Conservation (phyloP, 1,140 invertebrate species). For the Apis dorsata region DNA sequence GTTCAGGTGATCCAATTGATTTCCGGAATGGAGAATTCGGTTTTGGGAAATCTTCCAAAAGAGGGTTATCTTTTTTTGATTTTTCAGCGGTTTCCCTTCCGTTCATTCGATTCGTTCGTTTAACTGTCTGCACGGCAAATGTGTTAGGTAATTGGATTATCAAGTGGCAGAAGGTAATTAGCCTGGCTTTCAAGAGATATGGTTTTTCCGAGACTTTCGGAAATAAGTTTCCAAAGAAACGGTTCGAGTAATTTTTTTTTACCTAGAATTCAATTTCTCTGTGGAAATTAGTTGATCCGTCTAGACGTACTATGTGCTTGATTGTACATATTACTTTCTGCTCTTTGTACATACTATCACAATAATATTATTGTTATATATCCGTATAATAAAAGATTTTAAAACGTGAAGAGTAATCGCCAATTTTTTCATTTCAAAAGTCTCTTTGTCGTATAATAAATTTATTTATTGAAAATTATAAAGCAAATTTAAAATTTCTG, state of each 20-base stretch:
- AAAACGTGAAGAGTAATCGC: background rate
- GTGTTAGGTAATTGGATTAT: constrained; percentile 18
- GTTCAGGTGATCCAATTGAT: too few species aligned
- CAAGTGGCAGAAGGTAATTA: constrained; percentile 9
- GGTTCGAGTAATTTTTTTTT: constrained; percentile 3
- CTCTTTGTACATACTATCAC: background rate
- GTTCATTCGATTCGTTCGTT: background rate
- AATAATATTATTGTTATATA: background rate
- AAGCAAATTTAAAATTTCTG: too few species aligned
- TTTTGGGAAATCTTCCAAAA: background rate
- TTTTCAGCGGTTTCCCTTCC: background rate
- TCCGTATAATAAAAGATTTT: background rate
- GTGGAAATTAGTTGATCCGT: background rate
- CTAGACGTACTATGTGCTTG: background rate
- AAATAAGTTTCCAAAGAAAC: constrained; percentile 7
- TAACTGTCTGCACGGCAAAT: constrained; percentile 6
- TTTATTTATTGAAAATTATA: too few species aligned
- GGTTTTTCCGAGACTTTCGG: background rate
- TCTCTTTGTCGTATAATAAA: background rate
- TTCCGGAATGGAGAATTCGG: background rate
- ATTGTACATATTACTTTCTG: background rate
- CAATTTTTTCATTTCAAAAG: background rate
- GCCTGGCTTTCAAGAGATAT: constrained; percentile 1
- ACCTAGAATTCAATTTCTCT: background rate
- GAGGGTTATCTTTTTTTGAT: background rate